phyloP scores from a whole-genome alignment of 2,888 invertebrate species.

The Aleiodes testaceus region DNA sequence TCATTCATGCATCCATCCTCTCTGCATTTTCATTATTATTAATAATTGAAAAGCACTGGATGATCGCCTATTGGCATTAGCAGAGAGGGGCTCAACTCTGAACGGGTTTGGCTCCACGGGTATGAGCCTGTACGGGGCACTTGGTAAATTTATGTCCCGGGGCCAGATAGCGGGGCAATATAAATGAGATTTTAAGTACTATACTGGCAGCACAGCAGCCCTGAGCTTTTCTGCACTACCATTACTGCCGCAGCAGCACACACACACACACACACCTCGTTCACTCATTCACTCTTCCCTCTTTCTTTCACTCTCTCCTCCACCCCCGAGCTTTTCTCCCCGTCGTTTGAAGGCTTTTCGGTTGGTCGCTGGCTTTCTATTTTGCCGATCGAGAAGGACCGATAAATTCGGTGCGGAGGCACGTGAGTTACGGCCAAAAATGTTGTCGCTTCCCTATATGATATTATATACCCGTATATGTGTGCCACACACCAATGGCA shows the following conservation, averaged over 20 bases:
- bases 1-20: background rate
- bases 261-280: conserved; percentile 8
- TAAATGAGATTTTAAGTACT: conserved; percentile 70
- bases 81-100: conserved; percentile 31
- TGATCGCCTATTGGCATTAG: conserved; percentile 43
- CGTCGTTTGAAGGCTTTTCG: too few relatives aligned
- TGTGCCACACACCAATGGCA: conserved; percentile 17
- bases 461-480: conserved; percentile 33
- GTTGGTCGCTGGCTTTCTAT: conserved; percentile 47
- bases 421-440: conserved; percentile 49
- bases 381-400: conserved; percentile 51
- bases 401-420: conserved; percentile 49
- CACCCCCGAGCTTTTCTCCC: conserved; percentile 10
- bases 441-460: conserved; percentile 41
- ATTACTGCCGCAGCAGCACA: conserved; percentile 30
- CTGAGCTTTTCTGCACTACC: conserved; percentile 23
- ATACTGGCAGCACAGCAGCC: conserved; percentile 52
- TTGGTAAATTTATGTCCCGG: conserved; percentile 65
- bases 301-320: conserved; percentile 31
- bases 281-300: conserved; percentile 32
- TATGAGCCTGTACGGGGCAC: conserved; percentile 51
- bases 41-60: conserved; percentile 30
- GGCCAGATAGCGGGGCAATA: conserved; percentile 64
- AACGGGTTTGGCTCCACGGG: conserved; percentile 32
- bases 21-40: conserved; percentile 2